Evolutionary conservation across 2,888 invertebrate species (phyloP).

Genomic region (Tridacna gigas): DNA sequence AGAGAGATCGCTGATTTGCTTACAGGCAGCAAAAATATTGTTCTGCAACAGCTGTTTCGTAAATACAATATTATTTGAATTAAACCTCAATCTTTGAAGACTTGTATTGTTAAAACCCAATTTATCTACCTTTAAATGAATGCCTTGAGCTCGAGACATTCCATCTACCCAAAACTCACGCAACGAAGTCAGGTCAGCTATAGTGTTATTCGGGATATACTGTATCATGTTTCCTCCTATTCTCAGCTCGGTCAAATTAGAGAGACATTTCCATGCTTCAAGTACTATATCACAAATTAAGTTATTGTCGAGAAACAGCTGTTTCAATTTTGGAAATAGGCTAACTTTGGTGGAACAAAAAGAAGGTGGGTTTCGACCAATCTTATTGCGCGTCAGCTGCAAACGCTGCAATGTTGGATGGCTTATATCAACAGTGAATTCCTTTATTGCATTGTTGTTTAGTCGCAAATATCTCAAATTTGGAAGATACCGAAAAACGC

Average conservation of each 20-base stretch:
- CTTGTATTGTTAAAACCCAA: background rate
- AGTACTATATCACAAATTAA: background rate
- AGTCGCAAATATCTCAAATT: background rate
- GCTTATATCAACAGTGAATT: background rate
- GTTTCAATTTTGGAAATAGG: background rate
- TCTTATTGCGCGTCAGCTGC: background rate
- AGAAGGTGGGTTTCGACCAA: background rate
- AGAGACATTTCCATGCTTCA: background rate
- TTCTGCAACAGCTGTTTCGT: background rate
- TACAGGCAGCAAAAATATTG: background rate
- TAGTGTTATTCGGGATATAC: background rate
- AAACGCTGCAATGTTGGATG: background rate
- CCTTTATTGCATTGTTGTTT: background rate
- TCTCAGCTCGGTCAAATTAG: background rate
- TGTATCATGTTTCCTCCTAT: background rate
- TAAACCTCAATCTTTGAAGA: background rate
- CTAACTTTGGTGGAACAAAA: background rate
- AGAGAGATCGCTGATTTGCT: background rate
- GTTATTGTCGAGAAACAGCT: conserved; percentile 2
- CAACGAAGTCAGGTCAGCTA: background rate
- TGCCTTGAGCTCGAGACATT: background rate
- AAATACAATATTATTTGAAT: background rate
- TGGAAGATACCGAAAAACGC: background rate
- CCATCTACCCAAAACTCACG: background rate
- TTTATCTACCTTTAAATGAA: background rate